Percentiles rank a stretch among this genome's conserved stretches.
These are phyloP conservation scores for Xiphophorus couchianus DNA, from an alignment of 2,113 vertebrate species.

Conservation along the genomic window DNA sequence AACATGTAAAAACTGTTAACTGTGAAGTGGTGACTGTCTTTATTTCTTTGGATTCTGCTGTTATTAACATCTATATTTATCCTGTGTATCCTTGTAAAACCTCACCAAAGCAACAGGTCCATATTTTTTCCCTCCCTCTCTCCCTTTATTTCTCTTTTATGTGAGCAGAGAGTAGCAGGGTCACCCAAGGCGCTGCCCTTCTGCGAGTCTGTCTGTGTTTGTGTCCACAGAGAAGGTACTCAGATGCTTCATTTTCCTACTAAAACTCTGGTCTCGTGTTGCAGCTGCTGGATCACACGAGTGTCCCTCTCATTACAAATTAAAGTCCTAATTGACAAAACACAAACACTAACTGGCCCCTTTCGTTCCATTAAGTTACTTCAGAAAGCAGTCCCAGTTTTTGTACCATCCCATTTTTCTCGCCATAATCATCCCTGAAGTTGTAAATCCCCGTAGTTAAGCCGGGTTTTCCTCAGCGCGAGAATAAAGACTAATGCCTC, in stretches of 20 bases:
- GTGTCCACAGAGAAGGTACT: conserved; percentile 1
- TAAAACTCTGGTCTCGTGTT: conserved; percentile 37
- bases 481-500: conserved; percentile 50
- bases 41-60: conserved; percentile 8
- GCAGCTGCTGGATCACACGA: conserved; percentile 52
- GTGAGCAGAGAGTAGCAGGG: conserved; percentile 42
- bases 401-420: conserved; percentile 68
- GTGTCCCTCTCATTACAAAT: conserved; percentile 49
- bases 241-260: conserved; percentile 31
- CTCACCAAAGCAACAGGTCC: conserved; percentile 8
- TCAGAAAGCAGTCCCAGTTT: conserved; percentile 65
- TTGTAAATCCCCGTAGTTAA: conserved; percentile 71
- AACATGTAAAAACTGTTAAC: background rate
- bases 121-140: conserved; percentile 9
- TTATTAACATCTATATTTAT: conserved; percentile 26
- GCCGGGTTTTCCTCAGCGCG: conserved; percentile 60
- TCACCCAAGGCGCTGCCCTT: conserved; percentile 57
- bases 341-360: conserved; percentile 27
- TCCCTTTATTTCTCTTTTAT: conserved; percentile 58
- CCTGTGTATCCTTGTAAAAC: conserved; percentile 17
- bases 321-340: conserved; percentile 53
- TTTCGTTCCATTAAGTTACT: conserved; percentile 58
- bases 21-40: conserved; percentile 1
- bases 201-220: conserved; percentile 2
- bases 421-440: conserved; percentile 59